phyloP scores from a whole-genome alignment of 1,140 invertebrate species.

The Tetragnatha versicolor region DNA sequence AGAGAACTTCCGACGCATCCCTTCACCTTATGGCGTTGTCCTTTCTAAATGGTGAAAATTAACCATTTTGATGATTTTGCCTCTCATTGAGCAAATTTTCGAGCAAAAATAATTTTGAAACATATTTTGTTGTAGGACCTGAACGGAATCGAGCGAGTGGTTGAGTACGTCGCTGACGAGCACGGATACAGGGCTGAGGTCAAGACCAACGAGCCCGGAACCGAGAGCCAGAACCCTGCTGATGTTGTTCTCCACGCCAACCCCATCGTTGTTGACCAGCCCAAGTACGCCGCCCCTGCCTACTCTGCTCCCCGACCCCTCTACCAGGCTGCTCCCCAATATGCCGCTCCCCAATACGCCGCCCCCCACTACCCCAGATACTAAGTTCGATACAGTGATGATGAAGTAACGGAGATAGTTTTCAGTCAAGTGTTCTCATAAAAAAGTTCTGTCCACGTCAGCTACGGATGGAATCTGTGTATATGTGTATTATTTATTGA shows the following conservation, averaged over 20 bases:
- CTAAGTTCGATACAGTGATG: not conserved
- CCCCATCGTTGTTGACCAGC: conserved; percentile 8
- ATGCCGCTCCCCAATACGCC: not conserved
- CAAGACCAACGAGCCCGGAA: conserved; percentile 55
- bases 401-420: too few relatives aligned
- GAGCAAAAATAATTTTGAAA: too few relatives aligned
- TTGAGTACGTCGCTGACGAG: conserved; percentile 54
- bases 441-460: too few relatives aligned
- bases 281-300: not conserved
- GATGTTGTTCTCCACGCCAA: conserved; percentile 17
- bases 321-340: not conserved
- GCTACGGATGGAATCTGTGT: too few relatives aligned
- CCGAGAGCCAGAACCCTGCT: conserved; percentile 30
- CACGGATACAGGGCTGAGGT: conserved; percentile 52
- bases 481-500: too few relatives aligned
- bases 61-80: too few relatives aligned
- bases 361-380: conserved; percentile 12
- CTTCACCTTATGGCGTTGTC: too few relatives aligned
- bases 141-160: conserved; percentile 50
- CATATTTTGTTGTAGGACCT: too few relatives aligned
- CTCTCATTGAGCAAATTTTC: too few relatives aligned
- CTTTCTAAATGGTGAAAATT: too few relatives aligned
- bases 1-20: too few relatives aligned
- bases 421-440: too few relatives aligned
- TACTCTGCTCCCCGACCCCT: not conserved